phyloP scores from a whole-genome alignment of 2,113 vertebrate species.

The human (Homo sapiens) region DNA sequence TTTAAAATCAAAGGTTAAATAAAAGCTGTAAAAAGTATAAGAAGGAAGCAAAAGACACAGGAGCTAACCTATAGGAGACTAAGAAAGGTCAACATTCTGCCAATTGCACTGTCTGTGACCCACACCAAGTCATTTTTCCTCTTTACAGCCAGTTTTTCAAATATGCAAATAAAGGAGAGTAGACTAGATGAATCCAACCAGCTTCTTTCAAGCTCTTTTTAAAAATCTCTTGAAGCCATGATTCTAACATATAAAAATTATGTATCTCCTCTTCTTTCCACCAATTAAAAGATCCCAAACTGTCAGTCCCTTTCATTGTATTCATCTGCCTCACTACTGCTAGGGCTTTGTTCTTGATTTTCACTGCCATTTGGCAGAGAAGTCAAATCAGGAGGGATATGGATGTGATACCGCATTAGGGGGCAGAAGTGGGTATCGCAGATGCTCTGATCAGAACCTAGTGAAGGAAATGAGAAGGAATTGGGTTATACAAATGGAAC shows the following conservation, averaged over 20 bases:
- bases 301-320: background rate
- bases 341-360: background rate
- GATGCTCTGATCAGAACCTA: background rate
- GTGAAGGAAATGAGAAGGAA: background rate
- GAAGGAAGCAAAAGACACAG: background rate
- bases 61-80: background rate
- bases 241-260: background rate
- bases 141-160: background rate
- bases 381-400: background rate
- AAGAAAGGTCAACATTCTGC: background rate
- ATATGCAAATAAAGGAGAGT: background rate
- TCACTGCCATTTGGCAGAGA: background rate
- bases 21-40: background rate
- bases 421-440: background rate
- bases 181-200: background rate
- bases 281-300: background rate
- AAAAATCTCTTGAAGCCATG: background rate
- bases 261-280: background rate
- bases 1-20: background rate
- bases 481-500: background rate
- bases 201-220: background rate
- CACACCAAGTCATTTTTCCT: background rate
- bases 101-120: background rate
- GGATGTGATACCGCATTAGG: rapidly evolving
- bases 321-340: background rate